A percentile compares a stretch with the other conserved stretches of the same genome.
phyloP scores from a whole-genome alignment of 2,888 invertebrate genomes.

The Chymomyza caudatula region DNA sequence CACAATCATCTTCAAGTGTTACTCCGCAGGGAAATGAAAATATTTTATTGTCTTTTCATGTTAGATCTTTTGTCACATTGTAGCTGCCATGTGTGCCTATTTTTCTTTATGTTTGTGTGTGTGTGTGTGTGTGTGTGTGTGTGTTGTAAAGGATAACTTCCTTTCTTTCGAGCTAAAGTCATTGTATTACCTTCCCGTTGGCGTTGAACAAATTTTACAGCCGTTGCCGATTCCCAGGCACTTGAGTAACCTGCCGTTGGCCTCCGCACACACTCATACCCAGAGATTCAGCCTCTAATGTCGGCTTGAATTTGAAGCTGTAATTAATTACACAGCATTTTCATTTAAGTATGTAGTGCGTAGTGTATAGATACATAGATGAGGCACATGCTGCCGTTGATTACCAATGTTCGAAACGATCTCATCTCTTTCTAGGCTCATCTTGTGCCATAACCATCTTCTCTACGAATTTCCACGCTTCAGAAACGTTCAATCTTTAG shows the following conservation, averaged over 20 bases:
- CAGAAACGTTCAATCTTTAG: constrained; percentile 39
- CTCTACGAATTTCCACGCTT: constrained; percentile 47
- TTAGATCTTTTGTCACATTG: constrained; percentile 53
- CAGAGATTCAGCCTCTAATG: constrained; percentile 1
- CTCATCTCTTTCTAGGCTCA: constrained; percentile 5
- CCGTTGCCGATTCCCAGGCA: constrained; percentile 46
- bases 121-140: constrained; percentile 15
- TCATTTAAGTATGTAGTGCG: constrained; percentile 49
- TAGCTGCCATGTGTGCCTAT: background rate
- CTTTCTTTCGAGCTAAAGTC: constrained; percentile 24
- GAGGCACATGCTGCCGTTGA: background rate
- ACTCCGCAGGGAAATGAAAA: constrained; percentile 19
- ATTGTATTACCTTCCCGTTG: constrained; percentile 9
- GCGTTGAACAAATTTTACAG: constrained; percentile 10
- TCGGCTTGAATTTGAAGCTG: constrained; percentile 36
- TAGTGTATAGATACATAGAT: background rate
- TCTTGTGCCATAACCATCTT: constrained; percentile 2
- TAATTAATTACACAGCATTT: constrained; percentile 72
- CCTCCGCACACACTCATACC: background rate
- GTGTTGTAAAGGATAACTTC: constrained; percentile 47
- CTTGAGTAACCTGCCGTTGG: constrained; percentile 15
- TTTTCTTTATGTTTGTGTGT: background rate
- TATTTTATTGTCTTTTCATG: constrained; percentile 37
- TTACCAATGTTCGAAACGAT: background rate
- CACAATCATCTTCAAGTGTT: background rate